These are phyloP conservation scores for Hylyphantes graminicola DNA, from an alignment of 1,140 invertebrate species.

Conservation along the genomic window DNA sequence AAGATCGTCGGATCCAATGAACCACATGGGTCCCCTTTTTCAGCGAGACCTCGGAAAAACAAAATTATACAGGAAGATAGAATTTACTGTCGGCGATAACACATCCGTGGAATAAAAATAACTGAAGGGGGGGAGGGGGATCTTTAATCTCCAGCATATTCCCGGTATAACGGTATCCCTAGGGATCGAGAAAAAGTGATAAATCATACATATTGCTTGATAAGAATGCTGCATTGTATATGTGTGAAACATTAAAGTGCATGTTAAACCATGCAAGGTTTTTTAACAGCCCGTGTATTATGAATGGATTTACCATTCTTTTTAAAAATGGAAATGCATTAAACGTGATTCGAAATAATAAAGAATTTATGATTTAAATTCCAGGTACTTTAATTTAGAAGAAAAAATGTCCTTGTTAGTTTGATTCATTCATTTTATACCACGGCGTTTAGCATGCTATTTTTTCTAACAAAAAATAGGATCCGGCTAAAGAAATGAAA, in stretches of 20 bases:
- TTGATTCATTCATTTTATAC: too few relatives aligned
- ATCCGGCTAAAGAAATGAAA: too few relatives aligned
- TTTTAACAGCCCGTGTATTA: too few relatives aligned
- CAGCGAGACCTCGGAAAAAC: constrained; percentile 31
- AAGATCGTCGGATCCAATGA: constrained; percentile 32
- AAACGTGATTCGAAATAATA: too few relatives aligned
- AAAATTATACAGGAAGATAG: constrained; percentile 54
- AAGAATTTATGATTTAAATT: too few relatives aligned
- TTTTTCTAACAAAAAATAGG: too few relatives aligned
- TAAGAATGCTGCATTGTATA: constrained; percentile 37
- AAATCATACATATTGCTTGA: constrained; percentile 47
- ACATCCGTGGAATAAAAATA: constrained; percentile 42
- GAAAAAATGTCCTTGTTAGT: too few relatives aligned
- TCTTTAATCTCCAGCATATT: constrained; percentile 46
- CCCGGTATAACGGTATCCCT: constrained; percentile 10
- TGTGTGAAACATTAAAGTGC: constrained; percentile 2
- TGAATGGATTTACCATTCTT: too few relatives aligned
- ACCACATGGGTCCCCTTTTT: constrained; percentile 53
- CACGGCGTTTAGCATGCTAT: too few relatives aligned
- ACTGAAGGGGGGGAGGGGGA: neutral
- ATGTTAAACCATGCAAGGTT: too few relatives aligned
- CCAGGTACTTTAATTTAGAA: too few relatives aligned
- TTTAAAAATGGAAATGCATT: too few relatives aligned
- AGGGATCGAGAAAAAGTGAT: constrained; percentile 25
- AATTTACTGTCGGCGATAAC: constrained; percentile 54